These are phyloP conservation scores for Eueides isabella DNA, from an alignment of 1,140 invertebrate species.

Conservation along the genomic window DNA sequence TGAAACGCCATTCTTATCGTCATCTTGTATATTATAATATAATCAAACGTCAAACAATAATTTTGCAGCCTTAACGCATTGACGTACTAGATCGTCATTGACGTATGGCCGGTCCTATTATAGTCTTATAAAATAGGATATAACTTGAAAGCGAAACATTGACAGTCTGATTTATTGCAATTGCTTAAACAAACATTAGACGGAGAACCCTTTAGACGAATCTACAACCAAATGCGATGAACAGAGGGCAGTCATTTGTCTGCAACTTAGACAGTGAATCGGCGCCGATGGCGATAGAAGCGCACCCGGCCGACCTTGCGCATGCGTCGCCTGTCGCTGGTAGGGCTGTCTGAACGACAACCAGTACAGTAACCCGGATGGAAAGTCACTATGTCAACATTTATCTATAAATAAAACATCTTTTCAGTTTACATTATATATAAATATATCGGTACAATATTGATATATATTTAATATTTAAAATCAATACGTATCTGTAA, in stretches of 20 bases:
- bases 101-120: constrained; percentile 51
- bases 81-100: constrained; percentile 61
- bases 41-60: constrained; percentile 6
- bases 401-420: constrained; percentile 17
- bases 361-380: constrained; percentile 37
- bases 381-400: constrained; percentile 40
- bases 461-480: not conserved
- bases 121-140: constrained; percentile 63
- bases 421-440: not conserved
- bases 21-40: constrained; percentile 5
- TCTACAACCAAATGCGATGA: constrained; percentile 46
- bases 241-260: constrained; percentile 53
- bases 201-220: constrained; percentile 43
- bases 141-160: constrained; percentile 57
- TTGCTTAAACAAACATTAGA: constrained; percentile 53
- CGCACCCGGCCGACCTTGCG: constrained; percentile 75
- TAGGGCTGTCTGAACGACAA: constrained; percentile 35
- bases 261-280: constrained; percentile 46
- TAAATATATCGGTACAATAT: constrained; percentile 8
- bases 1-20: not conserved
- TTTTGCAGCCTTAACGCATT: constrained; percentile 40
- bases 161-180: constrained; percentile 62
- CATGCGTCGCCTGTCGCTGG: constrained; percentile 59
- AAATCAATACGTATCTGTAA: too few relatives aligned
- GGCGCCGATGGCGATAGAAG: constrained; percentile 64